Evolutionary conservation across 2,888 invertebrate genomes (phyloP), one percentile per base, ranked within the genome.

Genomic region (Lithophane semibrunnea): DNA sequence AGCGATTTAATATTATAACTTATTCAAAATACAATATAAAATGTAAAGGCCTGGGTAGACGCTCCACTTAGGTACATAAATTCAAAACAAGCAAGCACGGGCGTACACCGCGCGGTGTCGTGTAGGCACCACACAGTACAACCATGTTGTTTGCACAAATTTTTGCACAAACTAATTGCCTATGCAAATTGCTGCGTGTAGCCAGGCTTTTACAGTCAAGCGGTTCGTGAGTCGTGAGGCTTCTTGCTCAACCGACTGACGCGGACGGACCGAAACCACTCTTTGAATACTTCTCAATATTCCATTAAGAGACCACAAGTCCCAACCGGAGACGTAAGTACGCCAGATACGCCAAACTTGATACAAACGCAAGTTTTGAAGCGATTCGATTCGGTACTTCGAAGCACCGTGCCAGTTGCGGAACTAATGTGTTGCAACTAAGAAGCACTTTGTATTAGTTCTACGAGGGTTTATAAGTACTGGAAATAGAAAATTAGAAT

Each of bases 311-410:
- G 16, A 12, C 44, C 49, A 37, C 49, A 65, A 61, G 5, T 42
- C 64, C 8, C n/a, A 64, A 54, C 12, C n/a, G 56, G 56, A n/a
- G 7, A 24, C 21, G 13, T 13, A 44, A 69, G 54, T 24, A 24
- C n/a, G 12, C 37, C 52, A 54, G 60, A 49, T 37, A 37, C 54
- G 42, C 47, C 42, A 54, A 66, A 76, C 37, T 67, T 37, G 47
- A 61, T 61, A 47, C 54, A 61, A 76, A 54, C 18, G 24, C 18
- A 42, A 76, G 75, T 76, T 77, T 47, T 42, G 1, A 47, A 75
- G 44, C 4, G 56, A 47, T 66, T 77, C 66, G 47, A 75, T 29
- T 44, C 44, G 0, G 37, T 67, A n/a, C n/a, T 42, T 8, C 18
- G 18, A 24, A n/a, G 13, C 16, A 42, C 37, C 42, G 47, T n/a